Conservation (phyloP, 2,888 invertebrate species). For the Rhyacophila evoluta region DNA sequence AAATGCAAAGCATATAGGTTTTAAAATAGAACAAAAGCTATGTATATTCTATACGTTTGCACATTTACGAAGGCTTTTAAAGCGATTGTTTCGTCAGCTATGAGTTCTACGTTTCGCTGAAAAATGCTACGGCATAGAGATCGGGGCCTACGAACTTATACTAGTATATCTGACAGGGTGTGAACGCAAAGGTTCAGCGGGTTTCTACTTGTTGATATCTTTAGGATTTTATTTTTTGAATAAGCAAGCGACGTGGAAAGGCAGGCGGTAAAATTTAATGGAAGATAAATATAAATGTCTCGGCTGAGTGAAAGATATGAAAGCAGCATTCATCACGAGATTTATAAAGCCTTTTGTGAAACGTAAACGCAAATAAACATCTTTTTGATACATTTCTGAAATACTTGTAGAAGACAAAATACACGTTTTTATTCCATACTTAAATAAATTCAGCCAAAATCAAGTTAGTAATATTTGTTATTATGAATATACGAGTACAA, state of each 20-base stretch:
- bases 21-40: neutral
- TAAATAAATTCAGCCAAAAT: neutral
- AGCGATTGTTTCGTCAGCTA: conserved; percentile 14
- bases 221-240: conserved; percentile 24
- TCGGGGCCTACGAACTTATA: conserved; percentile 18
- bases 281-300: conserved; percentile 21
- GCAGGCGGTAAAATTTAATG: conserved; percentile 17
- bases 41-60: neutral
- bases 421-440: neutral
- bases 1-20: conserved; percentile 4
- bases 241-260: conserved; percentile 22
- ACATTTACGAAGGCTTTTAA: conserved; percentile 22
- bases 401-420: neutral
- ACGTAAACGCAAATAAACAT: conserved; percentile 9
- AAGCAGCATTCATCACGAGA: neutral
- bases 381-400: neutral
- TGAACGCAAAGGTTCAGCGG: conserved; percentile 15
- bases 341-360: neutral
- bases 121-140: conserved; percentile 5
- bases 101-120: neutral
- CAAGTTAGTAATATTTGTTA: too few relatives aligned
- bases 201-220: conserved; percentile 21
- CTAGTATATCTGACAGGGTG: conserved; percentile 14
- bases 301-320: conserved; percentile 9
- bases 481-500: too few relatives aligned